These are phyloP conservation scores for Fragum whitleyi DNA, from an alignment of 2,888 invertebrate species.

Conservation along the genomic window DNA sequence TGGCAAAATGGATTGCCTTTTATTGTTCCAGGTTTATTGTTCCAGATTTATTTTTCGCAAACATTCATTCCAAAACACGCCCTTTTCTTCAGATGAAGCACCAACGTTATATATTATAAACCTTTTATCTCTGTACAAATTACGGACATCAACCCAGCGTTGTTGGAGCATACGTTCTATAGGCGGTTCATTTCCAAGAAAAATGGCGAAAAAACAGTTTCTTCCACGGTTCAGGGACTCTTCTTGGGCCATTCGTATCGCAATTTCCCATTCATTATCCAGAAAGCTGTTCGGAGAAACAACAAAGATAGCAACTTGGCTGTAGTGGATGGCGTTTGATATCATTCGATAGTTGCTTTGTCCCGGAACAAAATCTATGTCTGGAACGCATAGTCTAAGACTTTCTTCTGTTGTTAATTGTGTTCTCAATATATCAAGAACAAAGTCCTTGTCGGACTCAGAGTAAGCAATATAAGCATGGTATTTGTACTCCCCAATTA, in stretches of 20 bases:
- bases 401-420: slow-evolving; percentile 23
- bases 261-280: slow-evolving; percentile 47
- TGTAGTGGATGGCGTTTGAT: slow-evolving; percentile 50
- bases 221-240: slow-evolving; percentile 42
- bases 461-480: slow-evolving; percentile 22
- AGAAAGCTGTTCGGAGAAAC: slow-evolving; percentile 23
- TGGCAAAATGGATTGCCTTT: no score
- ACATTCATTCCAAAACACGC: slow-evolving; percentile 41
- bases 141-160: slow-evolving; percentile 2
- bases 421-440: not conserved
- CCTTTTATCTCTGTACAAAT: not conserved
- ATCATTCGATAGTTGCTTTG: slow-evolving; percentile 49
- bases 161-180: not conserved
- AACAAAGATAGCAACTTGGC: slow-evolving; percentile 36
- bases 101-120: slow-evolving; percentile 30
- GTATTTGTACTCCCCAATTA: not conserved
- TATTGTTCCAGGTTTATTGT: no score
- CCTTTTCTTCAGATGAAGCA: slow-evolving; percentile 13
- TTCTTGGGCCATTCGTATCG: slow-evolving; percentile 49
- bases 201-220: slow-evolving; percentile 43
- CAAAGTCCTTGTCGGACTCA: slow-evolving; percentile 4
- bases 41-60: not conserved
- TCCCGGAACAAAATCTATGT: slow-evolving; percentile 46
- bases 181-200: slow-evolving; percentile 30
- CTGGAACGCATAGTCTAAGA: slow-evolving; percentile 34